Evolutionary conservation across 2,888 invertebrate species (phyloP).

Genomic region (Leptopilina syphax): DNA sequence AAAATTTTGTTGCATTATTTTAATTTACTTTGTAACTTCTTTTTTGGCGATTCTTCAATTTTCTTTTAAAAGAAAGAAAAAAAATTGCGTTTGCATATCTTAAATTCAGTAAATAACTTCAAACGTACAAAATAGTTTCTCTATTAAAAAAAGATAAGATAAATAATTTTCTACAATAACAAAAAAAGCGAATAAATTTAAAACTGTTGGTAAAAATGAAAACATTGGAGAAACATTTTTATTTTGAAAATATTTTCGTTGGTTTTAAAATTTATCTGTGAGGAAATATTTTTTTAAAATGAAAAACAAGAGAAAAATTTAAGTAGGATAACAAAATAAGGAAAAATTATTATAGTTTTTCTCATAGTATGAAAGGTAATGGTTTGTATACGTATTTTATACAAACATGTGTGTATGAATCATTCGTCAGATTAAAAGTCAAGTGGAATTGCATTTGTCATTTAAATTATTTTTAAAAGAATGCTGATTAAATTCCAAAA

Average conservation of each 20-base stretch:
- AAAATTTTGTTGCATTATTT: not conserved
- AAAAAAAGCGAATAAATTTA: no score
- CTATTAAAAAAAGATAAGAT: not conserved
- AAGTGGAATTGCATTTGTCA: not conserved
- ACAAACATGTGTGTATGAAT: not conserved
- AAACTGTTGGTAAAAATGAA: no score
- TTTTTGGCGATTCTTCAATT: not conserved
- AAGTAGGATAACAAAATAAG: not conserved
- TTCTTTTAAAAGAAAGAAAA: not conserved
- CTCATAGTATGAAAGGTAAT: not conserved
- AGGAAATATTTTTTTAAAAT: not conserved
- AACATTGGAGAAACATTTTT: no score
- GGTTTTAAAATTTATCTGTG: not conserved
- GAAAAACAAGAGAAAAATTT: not conserved
- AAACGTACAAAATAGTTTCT: not conserved
- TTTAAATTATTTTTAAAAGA: not conserved
- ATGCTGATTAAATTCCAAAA: not conserved
- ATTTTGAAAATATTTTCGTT: no score
- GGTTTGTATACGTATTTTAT: not conserved
- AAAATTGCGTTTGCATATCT: not conserved
- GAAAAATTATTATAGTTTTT: not conserved
- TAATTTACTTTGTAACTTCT: not conserved
- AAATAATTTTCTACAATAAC: no score
- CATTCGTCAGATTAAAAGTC: conserved; percentile 9
- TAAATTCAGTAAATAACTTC: not conserved